phyloP scores from a whole-genome alignment of 2,797 vertebrate species.

The Lepus townsendii region DNA sequence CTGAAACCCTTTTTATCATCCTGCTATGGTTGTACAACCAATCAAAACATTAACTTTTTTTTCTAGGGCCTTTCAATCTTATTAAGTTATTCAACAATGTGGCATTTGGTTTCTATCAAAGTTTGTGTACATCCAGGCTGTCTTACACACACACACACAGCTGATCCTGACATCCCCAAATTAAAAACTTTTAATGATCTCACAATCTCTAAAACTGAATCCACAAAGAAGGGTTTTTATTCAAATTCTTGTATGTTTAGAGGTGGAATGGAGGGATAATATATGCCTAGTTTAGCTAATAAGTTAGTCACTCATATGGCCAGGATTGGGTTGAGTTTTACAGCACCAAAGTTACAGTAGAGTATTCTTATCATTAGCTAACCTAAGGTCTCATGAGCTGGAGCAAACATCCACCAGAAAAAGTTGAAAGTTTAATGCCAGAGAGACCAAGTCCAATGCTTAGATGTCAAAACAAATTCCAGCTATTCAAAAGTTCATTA shows the following conservation, averaged over 20 bases:
- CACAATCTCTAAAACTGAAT: neutral
- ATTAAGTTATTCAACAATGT: neutral
- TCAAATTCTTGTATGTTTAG: neutral
- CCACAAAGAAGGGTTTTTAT: neutral
- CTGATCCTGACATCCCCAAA: neutral
- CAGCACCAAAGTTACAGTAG: neutral
- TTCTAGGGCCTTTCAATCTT: neutral
- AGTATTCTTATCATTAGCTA: neutral
- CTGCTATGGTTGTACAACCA: neutral
- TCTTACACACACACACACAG: neutral
- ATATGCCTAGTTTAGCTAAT: neutral
- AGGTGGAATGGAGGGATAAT: neutral
- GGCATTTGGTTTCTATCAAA: neutral
- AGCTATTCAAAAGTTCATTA: neutral
- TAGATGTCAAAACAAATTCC: neutral
- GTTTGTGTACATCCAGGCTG: neutral
- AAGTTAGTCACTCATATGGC: neutral
- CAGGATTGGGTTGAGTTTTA: neutral
- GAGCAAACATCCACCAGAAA: neutral
- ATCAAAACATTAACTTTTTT: neutral
- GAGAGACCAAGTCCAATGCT: neutral
- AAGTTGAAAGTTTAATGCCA: neutral
- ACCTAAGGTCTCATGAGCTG: neutral
- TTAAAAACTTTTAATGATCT: neutral
- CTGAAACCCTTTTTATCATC: neutral